Evolutionary conservation across 2,888 invertebrate genomes (phyloP).

Genomic region (Rhagium mordax): DNA sequence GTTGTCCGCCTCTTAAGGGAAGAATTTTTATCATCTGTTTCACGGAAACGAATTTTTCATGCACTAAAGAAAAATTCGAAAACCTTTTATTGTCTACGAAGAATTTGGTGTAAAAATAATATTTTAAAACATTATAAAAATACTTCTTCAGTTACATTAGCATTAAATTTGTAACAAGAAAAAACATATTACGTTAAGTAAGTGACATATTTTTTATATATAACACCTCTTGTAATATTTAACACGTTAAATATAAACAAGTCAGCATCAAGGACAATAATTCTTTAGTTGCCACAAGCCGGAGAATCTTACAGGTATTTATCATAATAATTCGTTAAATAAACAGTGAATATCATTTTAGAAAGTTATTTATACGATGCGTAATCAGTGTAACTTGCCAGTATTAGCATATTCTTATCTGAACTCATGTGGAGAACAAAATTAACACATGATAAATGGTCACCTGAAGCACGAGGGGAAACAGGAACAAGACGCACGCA

Average conservation of each 20-base stretch:
- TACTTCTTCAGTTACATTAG: no score
- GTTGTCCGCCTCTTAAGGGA: no score
- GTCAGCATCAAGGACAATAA: slow-evolving; percentile 21
- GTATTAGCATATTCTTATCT: slow-evolving; percentile 58
- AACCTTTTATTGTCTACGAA: no score
- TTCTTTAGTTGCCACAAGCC: slow-evolving; percentile 17
- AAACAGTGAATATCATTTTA: slow-evolving; percentile 55
- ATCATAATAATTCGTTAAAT: slow-evolving; percentile 56
- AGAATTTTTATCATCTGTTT: no score
- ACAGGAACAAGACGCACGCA: not conserved
- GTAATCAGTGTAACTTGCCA: slow-evolving; percentile 56
- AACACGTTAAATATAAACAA: slow-evolving; percentile 2
- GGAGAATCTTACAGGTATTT: slow-evolving; percentile 38
- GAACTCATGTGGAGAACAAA: slow-evolving; percentile 54
- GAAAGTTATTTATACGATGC: slow-evolving; percentile 57
- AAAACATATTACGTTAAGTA: no score
- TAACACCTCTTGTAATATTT: not conserved
- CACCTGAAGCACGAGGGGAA: not conserved
- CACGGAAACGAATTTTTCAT: no score
- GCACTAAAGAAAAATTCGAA: no score
- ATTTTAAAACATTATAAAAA: no score
- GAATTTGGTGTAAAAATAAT: no score
- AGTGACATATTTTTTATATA: not conserved
- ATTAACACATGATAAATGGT: slow-evolving; percentile 57
- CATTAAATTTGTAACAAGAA: no score